Conservation (phyloP, 2,888 invertebrate species). For the Bombyx huttoni region DNA sequence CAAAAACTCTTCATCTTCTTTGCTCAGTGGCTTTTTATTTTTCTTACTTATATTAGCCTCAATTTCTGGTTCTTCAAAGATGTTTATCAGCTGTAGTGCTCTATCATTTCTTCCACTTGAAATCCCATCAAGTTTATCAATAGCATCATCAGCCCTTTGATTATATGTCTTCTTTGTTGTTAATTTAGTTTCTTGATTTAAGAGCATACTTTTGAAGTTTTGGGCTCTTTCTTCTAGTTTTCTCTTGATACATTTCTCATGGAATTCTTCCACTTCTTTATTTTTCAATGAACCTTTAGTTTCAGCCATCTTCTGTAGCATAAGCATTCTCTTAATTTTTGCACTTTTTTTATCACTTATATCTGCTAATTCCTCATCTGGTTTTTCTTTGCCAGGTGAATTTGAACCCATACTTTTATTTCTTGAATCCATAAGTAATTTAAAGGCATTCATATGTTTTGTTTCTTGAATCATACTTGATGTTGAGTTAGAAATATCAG, state of each 20-base stretch:
- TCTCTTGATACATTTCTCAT: conserved; percentile 69
- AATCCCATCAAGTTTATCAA: conserved; percentile 9
- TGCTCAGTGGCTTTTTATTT: conserved; percentile 20
- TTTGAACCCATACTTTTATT: conserved; percentile 76
- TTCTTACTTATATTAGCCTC: conserved; percentile 13
- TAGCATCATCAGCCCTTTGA: conserved; percentile 6
- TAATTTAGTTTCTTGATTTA: conserved; percentile 17
- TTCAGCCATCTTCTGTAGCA: conserved; percentile 76
- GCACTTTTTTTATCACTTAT: conserved; percentile 29
- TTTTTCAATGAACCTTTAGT: conserved; percentile 74
- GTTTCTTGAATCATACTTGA: conserved; percentile 24
- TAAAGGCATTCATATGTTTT: conserved; percentile 72
- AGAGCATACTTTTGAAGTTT: conserved; percentile 62
- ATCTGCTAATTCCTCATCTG: conserved; percentile 21
- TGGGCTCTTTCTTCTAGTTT: conserved; percentile 75
- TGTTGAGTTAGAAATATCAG: conserved; percentile 6
- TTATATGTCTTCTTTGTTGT: conserved; percentile 5
- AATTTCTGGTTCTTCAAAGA: conserved; percentile 26
- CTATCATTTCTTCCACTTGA: conserved; percentile 14
- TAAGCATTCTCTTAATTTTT: conserved; percentile 60
- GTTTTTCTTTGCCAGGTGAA: conserved; percentile 72
- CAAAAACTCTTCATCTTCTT: conserved; percentile 60
- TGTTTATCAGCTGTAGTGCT: conserved; percentile 31
- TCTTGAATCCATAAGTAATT: conserved; percentile 77
- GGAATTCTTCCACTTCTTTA: conserved; percentile 68